Evolutionary conservation across 2,888 invertebrate species (phyloP).

Genomic region (Tetheella fluctuosa): DNA sequence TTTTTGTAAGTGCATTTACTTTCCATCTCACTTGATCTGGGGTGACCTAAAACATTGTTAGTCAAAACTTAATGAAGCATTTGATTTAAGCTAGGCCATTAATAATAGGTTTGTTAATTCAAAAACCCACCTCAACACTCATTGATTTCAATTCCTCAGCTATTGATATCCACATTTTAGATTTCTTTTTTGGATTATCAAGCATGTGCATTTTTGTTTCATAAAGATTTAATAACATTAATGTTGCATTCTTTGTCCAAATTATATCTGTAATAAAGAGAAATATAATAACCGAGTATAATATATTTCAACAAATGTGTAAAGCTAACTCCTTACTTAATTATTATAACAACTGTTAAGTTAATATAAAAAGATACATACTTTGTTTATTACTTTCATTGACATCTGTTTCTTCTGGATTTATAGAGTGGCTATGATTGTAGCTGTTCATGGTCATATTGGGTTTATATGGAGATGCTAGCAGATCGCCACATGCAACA

Average conservation of each 20-base stretch:
- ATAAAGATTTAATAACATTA: slow-evolving; percentile 63
- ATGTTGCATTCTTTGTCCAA: slow-evolving; percentile 66
- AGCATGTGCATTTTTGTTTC: slow-evolving; percentile 67
- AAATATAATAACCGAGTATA: slow-evolving; percentile 12
- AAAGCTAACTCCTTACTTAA: too few species aligned
- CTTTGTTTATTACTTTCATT: slow-evolving; percentile 64
- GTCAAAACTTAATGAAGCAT: not conserved
- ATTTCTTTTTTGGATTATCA: slow-evolving; percentile 70
- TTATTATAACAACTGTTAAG: too few species aligned
- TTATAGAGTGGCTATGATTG: slow-evolving; percentile 44
- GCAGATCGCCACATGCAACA: slow-evolving; percentile 21
- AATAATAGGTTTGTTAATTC: not conserved
- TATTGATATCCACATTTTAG: slow-evolving; percentile 69
- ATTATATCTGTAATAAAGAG: slow-evolving; percentile 49
- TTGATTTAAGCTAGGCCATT: not conserved
- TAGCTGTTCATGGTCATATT: slow-evolving; percentile 50
- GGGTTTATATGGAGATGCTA: slow-evolving; percentile 55
- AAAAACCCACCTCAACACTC: slow-evolving; percentile 53
- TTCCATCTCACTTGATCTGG: slow-evolving; percentile 71
- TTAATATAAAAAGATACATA: slow-evolving; percentile 36
- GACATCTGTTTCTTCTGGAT: slow-evolving; percentile 54
- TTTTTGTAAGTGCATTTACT: slow-evolving; percentile 69
- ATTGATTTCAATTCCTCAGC: slow-evolving; percentile 64
- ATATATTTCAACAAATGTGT: not conserved
- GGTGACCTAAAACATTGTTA: slow-evolving; percentile 51